These are phyloP conservation scores for Sorex araneus DNA, from an alignment of 2,113 vertebrate species.

Conservation along the genomic window DNA sequence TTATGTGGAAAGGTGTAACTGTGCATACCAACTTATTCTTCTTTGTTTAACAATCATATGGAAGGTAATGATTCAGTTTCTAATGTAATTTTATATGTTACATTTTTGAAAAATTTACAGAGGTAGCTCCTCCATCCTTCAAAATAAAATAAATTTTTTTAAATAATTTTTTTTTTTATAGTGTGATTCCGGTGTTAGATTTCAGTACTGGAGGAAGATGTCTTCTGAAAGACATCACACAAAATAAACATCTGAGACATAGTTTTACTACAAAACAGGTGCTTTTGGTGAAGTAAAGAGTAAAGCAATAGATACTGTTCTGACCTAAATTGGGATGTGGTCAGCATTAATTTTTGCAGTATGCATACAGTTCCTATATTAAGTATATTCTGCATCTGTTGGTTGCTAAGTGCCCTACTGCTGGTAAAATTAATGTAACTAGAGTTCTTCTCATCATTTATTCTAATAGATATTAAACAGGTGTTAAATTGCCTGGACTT, in stretches of 20 bases:
- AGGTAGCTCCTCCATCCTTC: no score
- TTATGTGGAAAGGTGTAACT: conserved; percentile 50
- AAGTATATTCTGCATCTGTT: conserved; percentile 74
- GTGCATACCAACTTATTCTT: conserved; percentile 44
- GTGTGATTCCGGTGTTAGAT: conserved; percentile 27
- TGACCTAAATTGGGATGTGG: conserved; percentile 44
- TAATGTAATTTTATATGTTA: no score
- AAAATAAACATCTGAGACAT: conserved; percentile 53
- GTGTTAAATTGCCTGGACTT: conserved; percentile 87
- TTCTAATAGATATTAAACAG: conserved; percentile 86
- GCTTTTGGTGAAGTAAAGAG: conserved; percentile 5
- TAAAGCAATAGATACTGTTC: conserved; percentile 59
- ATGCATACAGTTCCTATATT: conserved; percentile 43
- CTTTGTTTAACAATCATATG: conserved; percentile 13
- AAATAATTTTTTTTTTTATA: conserved; percentile 21
- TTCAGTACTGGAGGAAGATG: not conserved
- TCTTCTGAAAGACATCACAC: conserved; percentile 50
- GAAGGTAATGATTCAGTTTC: no score
- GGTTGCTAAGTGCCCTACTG: conserved; percentile 72
- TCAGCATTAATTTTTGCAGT: conserved; percentile 64
- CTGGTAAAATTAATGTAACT: conserved; percentile 85
- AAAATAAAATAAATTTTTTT: no score
- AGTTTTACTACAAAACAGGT: conserved; percentile 47
- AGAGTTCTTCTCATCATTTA: conserved; percentile 78
- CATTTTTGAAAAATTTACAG: no score